Evolutionary conservation across 2,113 vertebrate species (phyloP).

Genomic region (Callithrix jacchus): DNA sequence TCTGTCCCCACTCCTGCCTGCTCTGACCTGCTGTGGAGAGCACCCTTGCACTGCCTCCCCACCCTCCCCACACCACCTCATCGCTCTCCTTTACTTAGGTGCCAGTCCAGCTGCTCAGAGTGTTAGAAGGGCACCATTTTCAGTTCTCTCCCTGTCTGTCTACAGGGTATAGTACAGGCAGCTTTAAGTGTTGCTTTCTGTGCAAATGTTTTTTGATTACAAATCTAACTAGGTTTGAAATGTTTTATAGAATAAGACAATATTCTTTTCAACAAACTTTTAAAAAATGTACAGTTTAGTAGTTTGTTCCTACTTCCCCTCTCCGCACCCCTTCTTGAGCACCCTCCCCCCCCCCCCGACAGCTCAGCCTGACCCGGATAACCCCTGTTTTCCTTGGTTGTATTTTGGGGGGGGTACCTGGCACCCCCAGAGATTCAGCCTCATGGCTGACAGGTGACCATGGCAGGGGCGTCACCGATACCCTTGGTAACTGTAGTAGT

Average conservation of each 20-base stretch:
- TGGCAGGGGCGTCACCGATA: conserved; percentile 83
- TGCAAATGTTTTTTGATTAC: conserved; percentile 79
- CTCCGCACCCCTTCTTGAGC: conserved; percentile 27
- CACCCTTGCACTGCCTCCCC: not conserved
- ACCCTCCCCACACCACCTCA: not conserved
- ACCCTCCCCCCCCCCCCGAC: conserved; percentile 66
- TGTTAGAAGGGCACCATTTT: conserved; percentile 42
- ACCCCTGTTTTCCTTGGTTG: conserved; percentile 81
- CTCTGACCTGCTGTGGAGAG: not conserved
- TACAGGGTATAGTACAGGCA: conserved; percentile 70
- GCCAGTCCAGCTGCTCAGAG: conserved; percentile 55
- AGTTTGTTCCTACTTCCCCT: conserved; percentile 64
- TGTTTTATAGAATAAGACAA: conserved; percentile 85
- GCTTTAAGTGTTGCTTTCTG: conserved; percentile 74
- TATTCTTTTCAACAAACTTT: conserved; percentile 84
- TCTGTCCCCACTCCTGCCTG: conserved; percentile 41
- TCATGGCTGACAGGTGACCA: conserved; percentile 72
- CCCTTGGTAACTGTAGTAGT: conserved; percentile 84
- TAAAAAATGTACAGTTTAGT: conserved; percentile 83
- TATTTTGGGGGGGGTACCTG: conserved; percentile 70
- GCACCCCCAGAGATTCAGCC: conserved; percentile 69
- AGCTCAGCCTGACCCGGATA: conserved; percentile 74
- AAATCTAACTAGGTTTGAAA: conserved; percentile 84
- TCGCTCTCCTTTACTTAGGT: conserved; percentile 30
- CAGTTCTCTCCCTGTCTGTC: conserved; percentile 60